Evolutionary conservation across 2,797 vertebrate genomes (phyloP), one percentile per base, ranked within the genome.

Genomic region (Aulostomus chinensis): DNA sequence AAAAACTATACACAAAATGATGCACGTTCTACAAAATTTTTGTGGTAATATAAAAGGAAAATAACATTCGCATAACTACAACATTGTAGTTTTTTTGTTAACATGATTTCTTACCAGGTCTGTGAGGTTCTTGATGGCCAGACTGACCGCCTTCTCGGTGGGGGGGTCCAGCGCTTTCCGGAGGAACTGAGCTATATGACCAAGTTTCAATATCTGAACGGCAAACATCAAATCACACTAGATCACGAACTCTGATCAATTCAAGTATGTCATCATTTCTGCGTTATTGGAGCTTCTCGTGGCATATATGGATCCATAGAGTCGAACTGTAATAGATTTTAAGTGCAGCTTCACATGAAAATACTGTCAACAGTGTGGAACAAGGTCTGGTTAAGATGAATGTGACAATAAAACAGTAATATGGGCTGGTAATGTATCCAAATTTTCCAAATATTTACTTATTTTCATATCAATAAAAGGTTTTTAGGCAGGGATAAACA

Each of bases 81-180:
- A n/a, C n/a, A n/a, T n/a, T n/a, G n/a, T n/a, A n/a, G n/a, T n/a
- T n/a, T n/a, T n/a, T n/a, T n/a, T n/a, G 24, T 25, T 25, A 9
- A 25, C 24, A 25, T 25, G 20, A 0, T 26, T 37, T 61, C 77
- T 76, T 88, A 98, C 96, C 94, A 99, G 85, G 74, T 95, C 93
- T 68, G 89, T 90, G 12, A 99, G 92, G 69, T 96, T 95, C 58
- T 92, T 96, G 83, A 99, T 92, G 54, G 97, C 93, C 16, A 99
- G 78, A 51, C 68, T 71, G 8, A 99, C 90, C 1, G 94, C 94
- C 61, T 93, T 89, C 41, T 84, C 86, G 24, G 93, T 93, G 0
- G 97, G 97, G 3, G 92, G 93, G 63, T 99, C 96, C 90, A 97
- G 84, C 12, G 95, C 85, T 39, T 94, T 96, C 48, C 80, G 88